A percentile compares a stretch with the other conserved stretches of the same genome.
These are phyloP conservation scores for Diplodus puntazzo DNA, from an alignment of 2,797 vertebrate genomes.

Conservation along the genomic window DNA sequence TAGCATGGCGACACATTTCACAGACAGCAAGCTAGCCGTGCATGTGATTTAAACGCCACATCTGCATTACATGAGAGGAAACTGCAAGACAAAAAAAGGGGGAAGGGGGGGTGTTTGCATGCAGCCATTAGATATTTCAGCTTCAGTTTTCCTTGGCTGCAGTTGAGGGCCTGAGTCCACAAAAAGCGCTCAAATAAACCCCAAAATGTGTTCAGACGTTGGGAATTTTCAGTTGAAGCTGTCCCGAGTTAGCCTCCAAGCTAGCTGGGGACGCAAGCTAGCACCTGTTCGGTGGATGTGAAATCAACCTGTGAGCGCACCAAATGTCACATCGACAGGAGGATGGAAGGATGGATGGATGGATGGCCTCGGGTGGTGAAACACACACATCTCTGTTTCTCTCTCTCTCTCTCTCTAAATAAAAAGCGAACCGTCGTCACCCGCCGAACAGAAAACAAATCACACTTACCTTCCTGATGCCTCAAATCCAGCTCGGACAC, in stretches of 20 bases:
- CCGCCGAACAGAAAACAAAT: too few species aligned
- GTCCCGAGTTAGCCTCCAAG: neutral
- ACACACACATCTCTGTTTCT: constrained; percentile 24
- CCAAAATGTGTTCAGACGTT: neutral
- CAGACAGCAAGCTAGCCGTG: neutral
- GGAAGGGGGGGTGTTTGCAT: too few species aligned
- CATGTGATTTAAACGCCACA: neutral
- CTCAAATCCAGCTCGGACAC: constrained; percentile 70
- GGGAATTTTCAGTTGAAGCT: neutral
- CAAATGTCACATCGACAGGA: constrained; percentile 16
- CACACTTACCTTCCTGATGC: constrained; percentile 78
- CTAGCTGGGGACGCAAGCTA: constrained; percentile 33
- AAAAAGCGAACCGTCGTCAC: neutral
- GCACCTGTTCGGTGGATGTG: constrained; percentile 55
- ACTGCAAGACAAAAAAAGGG: neutral
- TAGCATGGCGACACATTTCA: neutral
- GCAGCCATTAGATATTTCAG: neutral
- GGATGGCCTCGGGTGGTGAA: constrained; percentile 53
- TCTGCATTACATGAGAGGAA: constrained; percentile 21
- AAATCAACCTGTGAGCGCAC: constrained; percentile 30
- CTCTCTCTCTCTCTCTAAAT: neutral
- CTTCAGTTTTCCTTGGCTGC: neutral
- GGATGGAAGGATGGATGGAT: constrained; percentile 24
- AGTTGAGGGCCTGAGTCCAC: constrained; percentile 34
- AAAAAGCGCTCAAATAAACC: constrained; percentile 11